Percentiles rank a stretch among this genome's conserved stretches.
Evolutionary conservation across 2,797 vertebrate genomes (phyloP).

Genomic region (Erpetoichthys calabaricus): DNA sequence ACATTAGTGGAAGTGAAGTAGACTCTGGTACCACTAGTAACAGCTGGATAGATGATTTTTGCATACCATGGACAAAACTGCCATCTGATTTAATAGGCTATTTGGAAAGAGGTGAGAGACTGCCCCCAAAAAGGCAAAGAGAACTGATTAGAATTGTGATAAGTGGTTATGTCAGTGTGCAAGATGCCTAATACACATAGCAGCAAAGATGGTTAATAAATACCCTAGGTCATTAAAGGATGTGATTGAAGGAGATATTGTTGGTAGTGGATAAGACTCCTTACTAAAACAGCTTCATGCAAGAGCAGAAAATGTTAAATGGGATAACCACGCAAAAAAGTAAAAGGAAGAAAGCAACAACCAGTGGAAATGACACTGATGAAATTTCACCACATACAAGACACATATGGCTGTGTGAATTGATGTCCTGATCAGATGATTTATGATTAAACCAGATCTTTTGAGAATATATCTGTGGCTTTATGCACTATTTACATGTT

Average conservation of each 20-base stretch:
- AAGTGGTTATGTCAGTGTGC: conserved; percentile 6
- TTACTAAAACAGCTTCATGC: conserved; percentile 10
- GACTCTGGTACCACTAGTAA: no score
- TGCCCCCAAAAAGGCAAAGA: conserved; percentile 3
- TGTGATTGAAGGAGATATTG: conserved; percentile 10
- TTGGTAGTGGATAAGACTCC: conserved; percentile 13
- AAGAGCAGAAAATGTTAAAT: conserved; percentile 8
- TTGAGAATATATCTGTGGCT: no score
- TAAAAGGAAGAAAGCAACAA: conserved; percentile 1
- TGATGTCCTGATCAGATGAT: no score
- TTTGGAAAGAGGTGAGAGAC: conserved; percentile 6
- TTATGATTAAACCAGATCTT: no score
- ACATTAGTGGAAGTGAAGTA: no score
- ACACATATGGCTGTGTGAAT: conserved; percentile 13
- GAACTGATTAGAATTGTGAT: conserved; percentile 10
- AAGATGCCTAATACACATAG: conserved; percentile 8
- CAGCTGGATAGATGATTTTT: conserved; percentile 9
- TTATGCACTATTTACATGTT: no score
- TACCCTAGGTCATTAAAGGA: conserved; percentile 7
- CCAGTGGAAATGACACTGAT: conserved; percentile 1
- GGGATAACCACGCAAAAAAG: background rate
- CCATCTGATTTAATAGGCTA: conserved; percentile 1
- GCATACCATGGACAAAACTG: conserved; percentile 11
- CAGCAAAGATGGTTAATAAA: conserved; percentile 12
- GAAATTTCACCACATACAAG: conserved; percentile 5